Evolutionary conservation across 2,888 invertebrate species (phyloP), one percentile per base, ranked within the genome.

Genomic region (Nipponacmea schrenckii): DNA sequence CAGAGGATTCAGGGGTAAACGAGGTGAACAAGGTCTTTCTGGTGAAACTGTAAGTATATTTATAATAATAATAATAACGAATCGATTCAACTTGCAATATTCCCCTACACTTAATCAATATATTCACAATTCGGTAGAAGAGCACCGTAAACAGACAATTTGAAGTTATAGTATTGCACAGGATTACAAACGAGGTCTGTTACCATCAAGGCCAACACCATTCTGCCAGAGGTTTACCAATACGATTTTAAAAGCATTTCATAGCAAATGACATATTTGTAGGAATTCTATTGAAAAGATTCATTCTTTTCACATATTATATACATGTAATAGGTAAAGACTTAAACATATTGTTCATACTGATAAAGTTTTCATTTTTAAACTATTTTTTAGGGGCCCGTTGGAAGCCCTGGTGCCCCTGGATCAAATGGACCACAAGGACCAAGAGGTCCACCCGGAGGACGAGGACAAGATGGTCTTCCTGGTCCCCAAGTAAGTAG

Each of bases 371-470:
- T n/a, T n/a, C n/a, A n/a, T n/a, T n/a, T 39, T 8, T 39, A 8
- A 10, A 8, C 8, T 39, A 39, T 39, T 62, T 50, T 66, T 65
- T 64, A 84, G 85, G 89, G 88, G 72, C 75, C 84, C 8, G 78
- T 82, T 68, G 88, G 88, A 64, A 81, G 83, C 5, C 82, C 84
- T 56, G 88, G 88, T 75, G 64, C 79, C 7, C 44, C 75, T 15
- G 85, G 78, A 20, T 70, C 81, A 0, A 71, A 80, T 0, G 84
- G 84, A 20, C 75, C 78, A 14, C 82, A 83, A 46, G 85, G 85
- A 56, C 67, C 80, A 24, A 79, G 84, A 31, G 85, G 85, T 68
- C 50, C 80, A 8, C 73, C 77, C 15, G 85, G 85, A 50, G 83
- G 83, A 24, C 67, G 84, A 31, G 84, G 85, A 67, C 74, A 73